phyloP scores from a whole-genome alignment of 2,888 invertebrate species.

The Leptopilina myrica region DNA sequence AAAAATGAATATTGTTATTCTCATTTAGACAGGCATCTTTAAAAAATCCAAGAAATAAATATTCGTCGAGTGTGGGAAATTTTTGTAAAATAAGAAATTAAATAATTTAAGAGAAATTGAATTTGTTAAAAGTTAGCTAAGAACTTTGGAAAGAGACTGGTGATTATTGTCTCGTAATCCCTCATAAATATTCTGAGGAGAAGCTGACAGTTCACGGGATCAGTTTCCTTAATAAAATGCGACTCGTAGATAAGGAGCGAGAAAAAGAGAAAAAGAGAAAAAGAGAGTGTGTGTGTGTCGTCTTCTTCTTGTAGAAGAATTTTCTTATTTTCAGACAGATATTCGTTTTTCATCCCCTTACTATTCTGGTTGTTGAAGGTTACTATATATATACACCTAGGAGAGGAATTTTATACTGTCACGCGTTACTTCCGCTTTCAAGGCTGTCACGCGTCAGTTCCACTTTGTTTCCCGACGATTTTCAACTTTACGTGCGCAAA shows the following conservation, averaged over 20 bases:
- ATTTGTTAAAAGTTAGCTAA: background rate
- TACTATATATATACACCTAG: background rate
- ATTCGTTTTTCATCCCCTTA: conserved; percentile 7
- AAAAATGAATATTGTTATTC: no score
- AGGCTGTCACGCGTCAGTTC: conserved; percentile 24
- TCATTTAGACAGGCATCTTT: no score
- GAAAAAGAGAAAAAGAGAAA: no score
- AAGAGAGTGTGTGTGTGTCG: no score
- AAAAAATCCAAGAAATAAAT: no score
- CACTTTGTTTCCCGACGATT: conserved; percentile 35
- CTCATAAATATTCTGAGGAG: conserved; percentile 39
- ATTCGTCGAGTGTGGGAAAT: no score
- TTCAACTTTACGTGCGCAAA: conserved; percentile 16
- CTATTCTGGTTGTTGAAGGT: background rate
- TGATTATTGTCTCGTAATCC: conserved; percentile 33
- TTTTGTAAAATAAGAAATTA: no score
- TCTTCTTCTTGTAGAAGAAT: background rate
- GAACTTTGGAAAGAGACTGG: background rate
- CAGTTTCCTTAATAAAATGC: conserved; percentile 27
- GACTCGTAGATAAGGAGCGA: background rate
- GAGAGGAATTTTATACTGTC: conserved; percentile 14
- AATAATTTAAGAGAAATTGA: no score
- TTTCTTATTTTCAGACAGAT: conserved; percentile 36
- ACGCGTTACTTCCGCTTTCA: conserved; percentile 34
- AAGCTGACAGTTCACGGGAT: conserved; percentile 15